These are phyloP conservation scores for Terebella lapidaria DNA, from an alignment of 2,888 invertebrate species.

Conservation along the genomic window DNA sequence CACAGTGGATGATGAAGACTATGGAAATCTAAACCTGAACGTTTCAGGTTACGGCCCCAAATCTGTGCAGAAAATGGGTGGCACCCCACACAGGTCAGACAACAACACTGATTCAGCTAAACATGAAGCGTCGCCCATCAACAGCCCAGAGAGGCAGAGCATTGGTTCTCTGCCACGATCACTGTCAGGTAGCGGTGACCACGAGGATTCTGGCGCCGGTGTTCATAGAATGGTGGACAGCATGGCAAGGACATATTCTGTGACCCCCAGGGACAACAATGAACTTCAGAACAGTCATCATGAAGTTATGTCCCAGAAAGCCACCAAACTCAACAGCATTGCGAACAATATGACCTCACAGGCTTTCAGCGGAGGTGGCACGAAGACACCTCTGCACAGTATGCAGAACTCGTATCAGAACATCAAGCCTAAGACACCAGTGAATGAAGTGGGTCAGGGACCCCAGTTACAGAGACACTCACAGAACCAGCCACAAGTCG, in stretches of 20 bases:
- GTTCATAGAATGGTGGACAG: not conserved
- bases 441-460: conserved; percentile 37
- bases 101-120: not conserved
- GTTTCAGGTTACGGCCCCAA: not conserved
- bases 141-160: not conserved
- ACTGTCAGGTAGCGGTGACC: not conserved
- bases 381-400: conserved; percentile 40
- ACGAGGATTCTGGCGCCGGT: not conserved
- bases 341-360: conserved; percentile 48
- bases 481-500: not conserved
- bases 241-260: not conserved
- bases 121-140: not conserved
- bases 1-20: conserved; percentile 11
- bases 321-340: conserved; percentile 25
- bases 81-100: not conserved
- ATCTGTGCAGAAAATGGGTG: not conserved
- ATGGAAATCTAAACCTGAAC: not conserved
- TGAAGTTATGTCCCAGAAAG: conserved; percentile 3
- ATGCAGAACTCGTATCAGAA: conserved; percentile 51
- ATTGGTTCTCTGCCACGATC: not conserved
- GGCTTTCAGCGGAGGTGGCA: conserved; percentile 31
- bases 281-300: not conserved
- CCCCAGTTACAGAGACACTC: not conserved
- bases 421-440: conserved; percentile 49
- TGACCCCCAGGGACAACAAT: not conserved